Conservation (phyloP, 1,140 invertebrate genomes). For the Caenorhabditis brenneri region DNA sequence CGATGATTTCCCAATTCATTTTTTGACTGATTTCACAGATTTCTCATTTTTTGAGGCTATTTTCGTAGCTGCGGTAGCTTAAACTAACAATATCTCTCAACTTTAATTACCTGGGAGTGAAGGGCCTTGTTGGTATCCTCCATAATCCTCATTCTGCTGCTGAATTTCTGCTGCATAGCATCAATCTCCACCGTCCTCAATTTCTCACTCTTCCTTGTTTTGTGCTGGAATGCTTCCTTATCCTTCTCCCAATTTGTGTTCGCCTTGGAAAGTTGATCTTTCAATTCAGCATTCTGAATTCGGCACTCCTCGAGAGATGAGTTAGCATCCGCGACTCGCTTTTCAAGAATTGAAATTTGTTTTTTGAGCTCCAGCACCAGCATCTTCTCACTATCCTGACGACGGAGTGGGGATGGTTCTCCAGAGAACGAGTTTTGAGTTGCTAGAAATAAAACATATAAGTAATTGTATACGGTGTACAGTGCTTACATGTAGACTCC, state of each 20-base stretch:
- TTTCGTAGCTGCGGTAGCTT: too few relatives aligned
- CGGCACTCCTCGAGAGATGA: constrained; percentile 49
- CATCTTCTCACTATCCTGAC: constrained; percentile 42
- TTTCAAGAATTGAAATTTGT: constrained; percentile 46
- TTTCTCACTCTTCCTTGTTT: constrained; percentile 65
- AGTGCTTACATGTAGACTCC: constrained; percentile 47
- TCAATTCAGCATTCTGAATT: constrained; percentile 61
- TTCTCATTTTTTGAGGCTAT: too few relatives aligned
- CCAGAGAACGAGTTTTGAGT: not conserved
- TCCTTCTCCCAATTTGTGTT: constrained; percentile 58
- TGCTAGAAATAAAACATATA: constrained; percentile 12
- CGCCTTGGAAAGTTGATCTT: constrained; percentile 57
- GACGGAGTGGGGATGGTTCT: not conserved
- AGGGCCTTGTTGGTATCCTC: constrained; percentile 67
- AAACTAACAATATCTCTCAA: not conserved
- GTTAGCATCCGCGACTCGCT: not conserved
- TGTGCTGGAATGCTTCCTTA: constrained; percentile 62
- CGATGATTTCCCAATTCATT: too few relatives aligned
- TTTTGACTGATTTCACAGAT: too few relatives aligned
- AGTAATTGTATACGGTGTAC: constrained; percentile 48
- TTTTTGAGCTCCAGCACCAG: constrained; percentile 48
- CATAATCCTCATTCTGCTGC: constrained; percentile 67
- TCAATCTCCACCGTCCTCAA: constrained; percentile 62
- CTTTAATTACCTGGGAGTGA: constrained; percentile 65
- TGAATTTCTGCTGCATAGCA: constrained; percentile 67